Base-by-base conservation (phyloP, 2,113 vertebrate genomes). In the Cyphomyrus discorhynchus region DNA sequence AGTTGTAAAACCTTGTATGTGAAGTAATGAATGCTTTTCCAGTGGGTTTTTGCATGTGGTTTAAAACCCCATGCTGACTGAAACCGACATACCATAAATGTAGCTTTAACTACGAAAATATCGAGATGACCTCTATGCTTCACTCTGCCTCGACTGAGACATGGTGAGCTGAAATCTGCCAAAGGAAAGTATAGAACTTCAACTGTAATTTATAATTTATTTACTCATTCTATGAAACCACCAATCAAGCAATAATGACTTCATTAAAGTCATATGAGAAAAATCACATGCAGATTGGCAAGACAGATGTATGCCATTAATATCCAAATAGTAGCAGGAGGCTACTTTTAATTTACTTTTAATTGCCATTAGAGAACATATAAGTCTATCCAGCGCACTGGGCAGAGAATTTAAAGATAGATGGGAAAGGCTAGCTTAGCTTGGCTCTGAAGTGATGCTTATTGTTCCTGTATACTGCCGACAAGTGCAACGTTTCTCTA, bases 391-490 rank as follows among this genome's bases (percentile, higher is more conserved):
- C 91, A 87, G 90, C 88, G 93, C 92, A 87, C 92, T 91, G 91
- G 9, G 93, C 93, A 84, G 56, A 88, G 90, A 89, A 90, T 89
- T 93, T 90, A 89, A 89, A 92, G 93, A 87, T 88, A 92, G 93
- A 94, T 87, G 11, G 88, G 91, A 94, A 92, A 87, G 83, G 90
- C 92, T 86, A 74, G 89, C 82, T 93, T 92, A 93, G 88, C 0
- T 7, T 91, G 80, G 91, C 70, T 86, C 93, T 90, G 77, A 50
- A 90, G 89, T 47, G 88, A 89, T 19, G 62, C 89, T 95, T 95
- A 95, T 94, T 88, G 94, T 91, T 92, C 90, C 91, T 92, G 95
- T 92, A 94, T 95, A 94, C 88, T 94, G 90, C 21, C 66, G 66
- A 85, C 27, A 49, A 89, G 88, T 70, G 87, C 82, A 88, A 90